Conservation (phyloP, 2,797 vertebrate genomes). For the Aplochiton taeniatus region DNA sequence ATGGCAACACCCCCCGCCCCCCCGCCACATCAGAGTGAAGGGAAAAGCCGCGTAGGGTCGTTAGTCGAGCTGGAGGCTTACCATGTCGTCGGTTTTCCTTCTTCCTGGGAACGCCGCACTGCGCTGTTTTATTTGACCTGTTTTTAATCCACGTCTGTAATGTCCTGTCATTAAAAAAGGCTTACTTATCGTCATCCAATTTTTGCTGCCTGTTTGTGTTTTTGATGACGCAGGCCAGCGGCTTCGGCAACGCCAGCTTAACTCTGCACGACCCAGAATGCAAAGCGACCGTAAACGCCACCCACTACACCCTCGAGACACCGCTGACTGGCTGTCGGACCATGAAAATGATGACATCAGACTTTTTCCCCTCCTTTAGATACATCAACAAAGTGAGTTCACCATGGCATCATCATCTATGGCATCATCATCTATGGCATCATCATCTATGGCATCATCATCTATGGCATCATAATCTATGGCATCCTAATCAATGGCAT, state of each 20-base stretch:
- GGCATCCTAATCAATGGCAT: background rate
- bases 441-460: background rate
- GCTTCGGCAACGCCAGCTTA: constrained; percentile 81
- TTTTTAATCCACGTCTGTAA: constrained; percentile 32
- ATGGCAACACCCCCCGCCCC: constrained; percentile 41
- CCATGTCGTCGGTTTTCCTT: constrained; percentile 66
- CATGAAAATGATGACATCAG: background rate
- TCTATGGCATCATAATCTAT: no score
- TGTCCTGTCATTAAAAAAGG: constrained; percentile 34
- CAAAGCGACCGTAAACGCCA: constrained; percentile 86
- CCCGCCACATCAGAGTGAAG: constrained; percentile 72
- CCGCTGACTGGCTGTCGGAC: constrained; percentile 84
- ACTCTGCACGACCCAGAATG: constrained; percentile 88
- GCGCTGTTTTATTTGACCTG: constrained; percentile 17
- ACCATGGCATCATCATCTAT: background rate
- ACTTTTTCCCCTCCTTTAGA: constrained; percentile 61
- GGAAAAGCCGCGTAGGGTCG: constrained; percentile 60
- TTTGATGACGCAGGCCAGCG: constrained; percentile 72
- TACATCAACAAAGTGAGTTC: constrained; percentile 92
- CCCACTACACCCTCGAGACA: constrained; percentile 94
- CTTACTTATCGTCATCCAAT: constrained; percentile 39
- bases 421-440: background rate
- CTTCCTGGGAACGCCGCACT: constrained; percentile 53
- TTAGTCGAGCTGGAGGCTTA: constrained; percentile 55
- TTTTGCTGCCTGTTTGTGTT: constrained; percentile 31